Base-by-base conservation (phyloP, 2,888 invertebrate genomes). In the Lepidochitona cinerea region DNA sequence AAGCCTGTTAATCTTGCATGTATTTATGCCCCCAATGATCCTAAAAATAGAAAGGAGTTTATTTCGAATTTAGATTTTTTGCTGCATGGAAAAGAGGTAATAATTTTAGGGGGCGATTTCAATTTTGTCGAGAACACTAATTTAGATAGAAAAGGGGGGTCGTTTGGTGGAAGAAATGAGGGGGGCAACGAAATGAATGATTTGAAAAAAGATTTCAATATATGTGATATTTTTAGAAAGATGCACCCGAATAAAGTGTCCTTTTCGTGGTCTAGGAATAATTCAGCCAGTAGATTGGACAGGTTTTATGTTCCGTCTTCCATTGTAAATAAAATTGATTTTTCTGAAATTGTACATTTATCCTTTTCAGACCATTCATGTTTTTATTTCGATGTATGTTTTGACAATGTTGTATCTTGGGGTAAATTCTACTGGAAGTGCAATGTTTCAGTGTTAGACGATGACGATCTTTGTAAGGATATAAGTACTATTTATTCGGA, bases 81-180 rank as follows among this genome's bases (percentile, higher is more conserved):
- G 32, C 23, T 59, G 23, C 23, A 23, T 18, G 7, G 5, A 7
- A 65, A 68, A 29, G 29, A 69, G 14, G 23, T 69, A 29, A 7
- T 77, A 1, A 64, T 73, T 29, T n/a, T 77, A 29, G 36, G 26
- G 66, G 76, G 76, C 18, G 76, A 76, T 66, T 76, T 72, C 68
- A 76, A 76, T 69, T 76, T 64, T 70, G 70, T 76, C 54, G 65
- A 65, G 35, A 71, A 74, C 54, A 66, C 71, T 23, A 14, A 41
- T 0, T 54, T 74, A 1, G 72, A 76, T 35, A 74, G 73, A 66
- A 23, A 73, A 23, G 75, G 75, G n/a, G 71, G 75, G n/a, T 69
- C 71, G 41, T 32, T 41, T 26, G 59, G 71, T 26, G n/a, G n/a
- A n/a, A 68, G 73, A 32, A 66, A 52, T 29, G 41, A 33, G 23